These are phyloP conservation scores for Chaetura pelagica DNA, from an alignment of 2,113 vertebrate species.

Conservation along the genomic window DNA sequence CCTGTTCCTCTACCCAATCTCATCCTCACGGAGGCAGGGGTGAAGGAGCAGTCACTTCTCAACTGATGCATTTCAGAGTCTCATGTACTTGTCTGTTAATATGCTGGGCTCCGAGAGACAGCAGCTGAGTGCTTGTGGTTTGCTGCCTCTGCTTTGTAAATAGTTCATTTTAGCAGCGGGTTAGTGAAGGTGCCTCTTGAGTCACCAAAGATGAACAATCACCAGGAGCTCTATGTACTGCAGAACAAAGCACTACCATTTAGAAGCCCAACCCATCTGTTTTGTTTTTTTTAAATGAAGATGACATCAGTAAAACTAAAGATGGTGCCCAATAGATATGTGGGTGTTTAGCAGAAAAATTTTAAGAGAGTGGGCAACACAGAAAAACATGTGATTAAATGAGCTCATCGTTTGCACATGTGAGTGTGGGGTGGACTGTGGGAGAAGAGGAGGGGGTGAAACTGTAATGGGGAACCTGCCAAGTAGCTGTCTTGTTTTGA, in stretches of 20 bases:
- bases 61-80: neutral
- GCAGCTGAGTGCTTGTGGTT: neutral
- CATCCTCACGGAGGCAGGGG: neutral
- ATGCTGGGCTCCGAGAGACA: rapidly evolving
- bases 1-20: neutral
- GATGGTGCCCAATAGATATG: neutral
- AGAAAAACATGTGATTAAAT: constrained; percentile 33
- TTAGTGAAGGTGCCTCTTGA: neutral
- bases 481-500: neutral
- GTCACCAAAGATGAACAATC: rapidly evolving
- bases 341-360: constrained; percentile 19
- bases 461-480: neutral
- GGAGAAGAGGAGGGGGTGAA: neutral
- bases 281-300: neutral
- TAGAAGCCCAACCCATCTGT: neutral
- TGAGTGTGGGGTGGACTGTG: neutral
- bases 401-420: neutral
- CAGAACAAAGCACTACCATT: rapidly evolving
- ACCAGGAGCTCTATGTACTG: rapidly evolving
- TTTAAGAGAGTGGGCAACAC: neutral
- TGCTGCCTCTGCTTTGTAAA: neutral
- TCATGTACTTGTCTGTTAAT: neutral
- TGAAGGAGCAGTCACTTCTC: neutral
- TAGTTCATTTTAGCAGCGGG: neutral
- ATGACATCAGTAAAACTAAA: neutral